phyloP scores from a whole-genome alignment of 1,140 invertebrate genomes.

The Penaeus japonicus region DNA sequence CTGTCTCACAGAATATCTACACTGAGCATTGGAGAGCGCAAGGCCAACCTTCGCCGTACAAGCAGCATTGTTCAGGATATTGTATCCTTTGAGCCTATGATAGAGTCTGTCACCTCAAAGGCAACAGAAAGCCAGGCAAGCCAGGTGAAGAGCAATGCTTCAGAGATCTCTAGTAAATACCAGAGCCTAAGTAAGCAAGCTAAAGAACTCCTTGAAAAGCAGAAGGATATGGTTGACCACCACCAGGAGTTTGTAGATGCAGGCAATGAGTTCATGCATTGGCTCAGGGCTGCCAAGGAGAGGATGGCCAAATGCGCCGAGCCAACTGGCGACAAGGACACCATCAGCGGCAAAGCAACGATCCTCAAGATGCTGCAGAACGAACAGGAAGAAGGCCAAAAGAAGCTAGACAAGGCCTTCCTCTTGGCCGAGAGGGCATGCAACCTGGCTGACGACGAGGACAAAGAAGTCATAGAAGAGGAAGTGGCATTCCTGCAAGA shows the following conservation, averaged over 20 bases:
- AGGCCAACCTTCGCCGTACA: conserved; percentile 87
- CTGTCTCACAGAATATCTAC: conserved; percentile 74
- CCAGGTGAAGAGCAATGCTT: conserved; percentile 67
- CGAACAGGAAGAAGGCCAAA: conserved; percentile 77
- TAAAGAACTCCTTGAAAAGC: conserved; percentile 87
- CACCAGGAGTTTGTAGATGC: conserved; percentile 89
- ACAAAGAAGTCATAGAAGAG: conserved; percentile 89
- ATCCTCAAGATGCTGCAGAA: conserved; percentile 85
- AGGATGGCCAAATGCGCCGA: conserved; percentile 91
- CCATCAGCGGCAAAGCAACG: conserved; percentile 81
- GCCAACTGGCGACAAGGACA: conserved; percentile 92
- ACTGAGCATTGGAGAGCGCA: conserved; percentile 82
- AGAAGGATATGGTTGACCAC: conserved; percentile 87
- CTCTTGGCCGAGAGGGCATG: conserved; percentile 84
- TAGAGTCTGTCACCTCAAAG: conserved; percentile 89
- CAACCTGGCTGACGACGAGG: conserved; percentile 81
- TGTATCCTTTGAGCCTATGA: conserved; percentile 94
- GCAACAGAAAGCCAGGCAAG: conserved; percentile 86
- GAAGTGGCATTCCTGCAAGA: conserved; percentile 88
- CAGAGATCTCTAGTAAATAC: conserved; percentile 89
- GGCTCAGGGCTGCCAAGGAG: conserved; percentile 89
- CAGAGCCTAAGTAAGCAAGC: conserved; percentile 88
- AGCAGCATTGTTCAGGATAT: conserved; percentile 90
- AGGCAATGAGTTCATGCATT: conserved; percentile 89
- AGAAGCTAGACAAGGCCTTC: conserved; percentile 81